phyloP scores from a whole-genome alignment of 2,113 vertebrate genomes.

The Cyanoliseus patagonus region DNA sequence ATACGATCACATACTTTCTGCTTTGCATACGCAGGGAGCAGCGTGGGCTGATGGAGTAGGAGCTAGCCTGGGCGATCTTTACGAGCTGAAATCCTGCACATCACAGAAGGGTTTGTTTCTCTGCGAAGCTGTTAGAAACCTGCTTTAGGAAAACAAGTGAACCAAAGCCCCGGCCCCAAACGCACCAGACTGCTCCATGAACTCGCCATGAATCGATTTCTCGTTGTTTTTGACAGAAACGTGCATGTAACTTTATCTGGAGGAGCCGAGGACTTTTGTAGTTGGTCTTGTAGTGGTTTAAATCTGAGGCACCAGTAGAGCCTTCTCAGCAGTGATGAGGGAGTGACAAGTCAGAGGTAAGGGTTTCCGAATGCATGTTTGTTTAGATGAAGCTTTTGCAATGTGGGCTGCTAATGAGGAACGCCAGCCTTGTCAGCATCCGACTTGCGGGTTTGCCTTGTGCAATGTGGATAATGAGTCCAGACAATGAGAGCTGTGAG shows the following conservation, averaged over 20 bases:
- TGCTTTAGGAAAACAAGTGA: neutral
- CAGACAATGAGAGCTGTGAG: constrained; percentile 48
- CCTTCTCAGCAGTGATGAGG: constrained; percentile 44
- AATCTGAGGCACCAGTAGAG: constrained; percentile 22
- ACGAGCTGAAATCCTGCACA: constrained; percentile 54
- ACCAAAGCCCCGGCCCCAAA: neutral
- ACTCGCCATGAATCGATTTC: constrained; percentile 30
- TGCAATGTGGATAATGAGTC: constrained; percentile 44
- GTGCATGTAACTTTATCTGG: constrained; percentile 34
- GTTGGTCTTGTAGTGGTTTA: constrained; percentile 33
- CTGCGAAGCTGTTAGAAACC: constrained; percentile 10
- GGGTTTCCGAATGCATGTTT: constrained; percentile 50
- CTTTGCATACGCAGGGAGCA: constrained; percentile 63
- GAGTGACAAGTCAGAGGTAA: constrained; percentile 67
- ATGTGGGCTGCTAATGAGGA: constrained; percentile 47
- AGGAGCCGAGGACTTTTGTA: constrained; percentile 41
- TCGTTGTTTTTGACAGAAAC: constrained; percentile 52
- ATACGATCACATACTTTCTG: constrained; percentile 62
- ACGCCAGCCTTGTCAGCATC: constrained; percentile 59
- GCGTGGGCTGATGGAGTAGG: constrained; percentile 61
- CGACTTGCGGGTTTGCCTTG: constrained; percentile 44
- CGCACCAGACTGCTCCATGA: constrained; percentile 34
- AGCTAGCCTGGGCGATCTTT: constrained; percentile 45
- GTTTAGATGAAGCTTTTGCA: constrained; percentile 48
- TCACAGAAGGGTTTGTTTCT: constrained; percentile 46